Conservation (phyloP, 2,888 invertebrate genomes). For the Mythimna impura region DNA sequence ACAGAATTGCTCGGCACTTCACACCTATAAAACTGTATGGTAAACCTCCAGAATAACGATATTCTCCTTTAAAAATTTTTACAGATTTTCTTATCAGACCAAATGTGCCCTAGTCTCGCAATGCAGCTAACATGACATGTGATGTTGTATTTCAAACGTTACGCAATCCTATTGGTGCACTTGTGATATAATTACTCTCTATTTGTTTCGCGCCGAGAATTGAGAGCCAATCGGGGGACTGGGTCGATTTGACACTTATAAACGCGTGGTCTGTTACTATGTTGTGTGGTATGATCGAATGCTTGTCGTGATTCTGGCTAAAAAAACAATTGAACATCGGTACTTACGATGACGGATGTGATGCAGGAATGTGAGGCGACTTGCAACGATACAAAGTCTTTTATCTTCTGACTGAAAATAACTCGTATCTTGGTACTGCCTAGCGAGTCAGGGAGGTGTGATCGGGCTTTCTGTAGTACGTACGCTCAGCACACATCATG, state of each 20-base stretch:
- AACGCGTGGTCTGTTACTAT: slow-evolving; percentile 19
- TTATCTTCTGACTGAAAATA: neutral
- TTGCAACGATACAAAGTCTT: neutral
- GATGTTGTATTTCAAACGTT: slow-evolving; percentile 37
- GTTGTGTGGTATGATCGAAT: slow-evolving; percentile 9
- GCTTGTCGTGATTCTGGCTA: neutral
- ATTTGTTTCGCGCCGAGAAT: slow-evolving; percentile 38
- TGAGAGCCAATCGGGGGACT: slow-evolving; percentile 41
- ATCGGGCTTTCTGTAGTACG: too few species aligned
- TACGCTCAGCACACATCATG: too few species aligned
- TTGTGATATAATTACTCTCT: slow-evolving; percentile 32
- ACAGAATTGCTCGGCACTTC: too few species aligned
- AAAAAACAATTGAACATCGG: neutral
- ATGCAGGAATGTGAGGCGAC: neutral
- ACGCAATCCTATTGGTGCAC: slow-evolving; percentile 39
- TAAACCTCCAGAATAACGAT: too few species aligned
- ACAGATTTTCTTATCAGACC: neutral
- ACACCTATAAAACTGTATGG: too few species aligned
- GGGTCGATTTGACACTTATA: slow-evolving; percentile 30
- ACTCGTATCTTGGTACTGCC: neutral
- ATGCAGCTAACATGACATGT: slow-evolving; percentile 5
- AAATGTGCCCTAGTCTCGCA: slow-evolving; percentile 8
- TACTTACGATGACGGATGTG: neutral
- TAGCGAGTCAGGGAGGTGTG: neutral
- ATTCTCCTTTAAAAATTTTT: too few species aligned